Conservation (phyloP, 2,113 vertebrate genomes). For the human region GRCh38 chr6:153546501-153547000, state of each 20-base stretch:
- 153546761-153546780: background rate
- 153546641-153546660: background rate
- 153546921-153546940: background rate
- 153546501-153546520: background rate
- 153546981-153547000: background rate
- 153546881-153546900: background rate
- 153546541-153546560: background rate
- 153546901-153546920: background rate
- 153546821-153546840: background rate
- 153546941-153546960: background rate
- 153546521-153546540: background rate
- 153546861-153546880: background rate
- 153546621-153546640: background rate
- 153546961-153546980: background rate
- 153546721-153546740: background rate
- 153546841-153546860: background rate
- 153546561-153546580: background rate
- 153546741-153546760: background rate
- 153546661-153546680: background rate
- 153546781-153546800: background rate
- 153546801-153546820: background rate
- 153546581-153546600: background rate
- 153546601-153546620: background rate
- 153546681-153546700: background rate
- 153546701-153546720: background rate